Percentiles rank a stretch among this genome's conserved stretches.
These are phyloP conservation scores for Cotesia congregata DNA, from an alignment of 2,888 invertebrate genomes.

Conservation along the genomic window DNA sequence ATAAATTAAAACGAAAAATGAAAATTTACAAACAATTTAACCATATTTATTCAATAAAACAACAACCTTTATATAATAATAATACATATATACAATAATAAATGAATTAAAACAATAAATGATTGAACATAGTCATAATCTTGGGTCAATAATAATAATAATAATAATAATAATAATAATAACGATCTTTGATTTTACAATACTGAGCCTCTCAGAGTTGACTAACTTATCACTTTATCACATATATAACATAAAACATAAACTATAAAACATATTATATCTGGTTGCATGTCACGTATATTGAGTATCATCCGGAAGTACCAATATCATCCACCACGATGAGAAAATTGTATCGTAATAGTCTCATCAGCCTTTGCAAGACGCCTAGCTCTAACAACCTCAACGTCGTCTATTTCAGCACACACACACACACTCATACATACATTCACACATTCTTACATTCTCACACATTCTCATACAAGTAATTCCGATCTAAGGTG, in stretches of 20 bases:
- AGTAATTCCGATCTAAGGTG: neutral
- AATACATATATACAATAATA: too few relatives aligned
- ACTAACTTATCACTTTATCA: slow-evolving; percentile 26
- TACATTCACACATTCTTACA: neutral
- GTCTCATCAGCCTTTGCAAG: slow-evolving; percentile 25
- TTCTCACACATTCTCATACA: neutral
- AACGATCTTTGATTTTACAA: slow-evolving; percentile 1
- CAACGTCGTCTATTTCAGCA: slow-evolving; percentile 14
- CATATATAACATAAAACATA: slow-evolving; percentile 12
- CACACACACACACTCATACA: neutral
- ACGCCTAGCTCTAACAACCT: slow-evolving; percentile 13
- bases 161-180: neutral
- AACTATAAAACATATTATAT: neutral
- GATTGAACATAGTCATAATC: too few relatives aligned
- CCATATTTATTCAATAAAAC: too few relatives aligned
- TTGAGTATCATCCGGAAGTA: slow-evolving; percentile 28
- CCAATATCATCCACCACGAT: slow-evolving; percentile 28
- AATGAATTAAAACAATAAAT: too few relatives aligned
- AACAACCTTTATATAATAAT: too few relatives aligned
- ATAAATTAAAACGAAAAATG: too few relatives aligned
- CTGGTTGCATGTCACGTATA: slow-evolving; percentile 28
- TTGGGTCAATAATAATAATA: too few relatives aligned
- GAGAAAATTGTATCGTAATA: slow-evolving; percentile 33
- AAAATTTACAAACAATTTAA: too few relatives aligned
- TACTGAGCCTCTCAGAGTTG: neutral